Conservation (phyloP, 2,888 invertebrate genomes). For the Heteromurus nitidus region DNA sequence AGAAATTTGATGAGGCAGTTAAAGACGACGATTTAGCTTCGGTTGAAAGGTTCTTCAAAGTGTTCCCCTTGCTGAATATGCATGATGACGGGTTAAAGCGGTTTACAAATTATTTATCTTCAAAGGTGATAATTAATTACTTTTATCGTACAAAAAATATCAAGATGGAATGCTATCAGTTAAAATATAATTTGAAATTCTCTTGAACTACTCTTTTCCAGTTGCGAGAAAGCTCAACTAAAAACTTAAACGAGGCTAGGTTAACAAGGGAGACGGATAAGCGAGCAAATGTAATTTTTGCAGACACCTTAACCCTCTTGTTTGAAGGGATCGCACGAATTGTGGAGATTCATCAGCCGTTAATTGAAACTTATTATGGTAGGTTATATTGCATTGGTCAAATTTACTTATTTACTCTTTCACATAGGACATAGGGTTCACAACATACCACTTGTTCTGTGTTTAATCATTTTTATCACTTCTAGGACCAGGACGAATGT, state of each 20-base stretch:
- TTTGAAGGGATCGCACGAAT: constrained; percentile 90
- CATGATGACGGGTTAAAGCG: constrained; percentile 92
- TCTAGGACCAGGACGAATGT: constrained; percentile 82
- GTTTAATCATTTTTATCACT: too few species aligned
- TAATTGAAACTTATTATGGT: constrained; percentile 92
- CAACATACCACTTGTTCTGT: too few species aligned
- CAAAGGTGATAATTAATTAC: constrained; percentile 80
- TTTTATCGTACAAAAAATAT: too few species aligned
- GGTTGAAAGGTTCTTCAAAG: constrained; percentile 96
- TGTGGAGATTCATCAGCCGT: constrained; percentile 90
- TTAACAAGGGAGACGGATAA: constrained; percentile 82
- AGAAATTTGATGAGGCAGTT: constrained; percentile 94
- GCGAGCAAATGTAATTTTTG: constrained; percentile 85
- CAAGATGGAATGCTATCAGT: too few species aligned
- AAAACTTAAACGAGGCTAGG: constrained; percentile 83
- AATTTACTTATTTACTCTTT: too few species aligned
- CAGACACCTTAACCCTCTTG: constrained; percentile 88
- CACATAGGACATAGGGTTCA: too few species aligned
- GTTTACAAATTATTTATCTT: constrained; percentile 90
- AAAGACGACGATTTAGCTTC: constrained; percentile 90
- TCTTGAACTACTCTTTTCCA: constrained; percentile 74
- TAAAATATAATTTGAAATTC: too few species aligned
- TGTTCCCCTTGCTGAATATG: constrained; percentile 95
- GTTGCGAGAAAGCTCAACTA: constrained; percentile 82
- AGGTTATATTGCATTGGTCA: too few species aligned